phyloP scores from a whole-genome alignment of 2,113 vertebrate genomes.

The Vombatus ursinus region DNA sequence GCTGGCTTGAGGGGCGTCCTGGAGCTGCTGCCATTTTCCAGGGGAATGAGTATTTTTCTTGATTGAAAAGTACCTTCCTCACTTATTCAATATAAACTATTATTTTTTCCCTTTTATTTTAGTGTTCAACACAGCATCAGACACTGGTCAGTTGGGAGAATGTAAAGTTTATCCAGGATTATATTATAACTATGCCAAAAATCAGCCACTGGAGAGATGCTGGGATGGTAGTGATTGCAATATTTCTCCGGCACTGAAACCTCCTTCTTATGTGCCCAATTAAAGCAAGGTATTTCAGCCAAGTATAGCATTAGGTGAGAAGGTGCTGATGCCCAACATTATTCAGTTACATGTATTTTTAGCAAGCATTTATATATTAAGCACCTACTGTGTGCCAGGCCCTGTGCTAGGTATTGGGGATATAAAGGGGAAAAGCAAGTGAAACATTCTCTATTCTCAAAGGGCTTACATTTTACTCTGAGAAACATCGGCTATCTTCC shows the following conservation, averaged over 20 bases:
- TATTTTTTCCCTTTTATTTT: not conserved
- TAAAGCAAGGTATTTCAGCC: not conserved
- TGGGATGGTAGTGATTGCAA: not conserved
- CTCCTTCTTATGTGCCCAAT: not conserved
- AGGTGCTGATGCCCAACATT: not conserved
- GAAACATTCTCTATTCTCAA: too few relatives aligned
- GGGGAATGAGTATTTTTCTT: not conserved
- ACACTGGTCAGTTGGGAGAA: conserved; percentile 31
- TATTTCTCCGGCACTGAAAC: not conserved
- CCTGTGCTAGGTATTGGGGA: not conserved
- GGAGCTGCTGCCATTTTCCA: not conserved
- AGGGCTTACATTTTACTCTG: too few relatives aligned
- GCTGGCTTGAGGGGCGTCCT: not conserved
- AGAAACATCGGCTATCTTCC: too few relatives aligned
- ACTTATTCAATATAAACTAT: not conserved
- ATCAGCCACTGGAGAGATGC: conserved; percentile 8
- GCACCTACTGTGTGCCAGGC: not conserved
- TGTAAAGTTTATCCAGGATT: not conserved
- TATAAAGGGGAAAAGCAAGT: not conserved
- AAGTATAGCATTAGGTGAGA: not conserved
- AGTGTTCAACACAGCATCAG: not conserved
- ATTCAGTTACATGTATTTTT: too few relatives aligned
- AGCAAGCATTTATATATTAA: too few relatives aligned
- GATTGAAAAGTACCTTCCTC: not conserved
- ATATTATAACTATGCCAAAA: conserved; percentile 2